Conservation (phyloP, 1,140 invertebrate genomes). For the Eciton burchellii region DNA sequence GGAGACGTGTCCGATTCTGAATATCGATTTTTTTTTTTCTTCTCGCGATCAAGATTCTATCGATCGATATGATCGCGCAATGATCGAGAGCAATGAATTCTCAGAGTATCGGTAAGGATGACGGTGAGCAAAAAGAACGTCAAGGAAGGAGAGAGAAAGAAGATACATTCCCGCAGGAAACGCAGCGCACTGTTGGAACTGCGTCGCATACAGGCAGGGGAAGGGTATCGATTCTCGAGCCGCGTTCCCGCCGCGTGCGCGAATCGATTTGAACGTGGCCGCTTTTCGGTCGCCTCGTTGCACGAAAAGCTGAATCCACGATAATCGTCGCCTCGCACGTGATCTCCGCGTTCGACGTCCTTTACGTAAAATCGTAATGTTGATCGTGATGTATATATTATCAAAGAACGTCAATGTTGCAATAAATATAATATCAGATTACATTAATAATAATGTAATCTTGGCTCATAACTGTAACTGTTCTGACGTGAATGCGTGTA, state of each 20-base stretch:
- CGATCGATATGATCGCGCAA: neutral
- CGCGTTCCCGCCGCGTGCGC: slow-evolving; percentile 25
- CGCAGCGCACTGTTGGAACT: slow-evolving; percentile 6
- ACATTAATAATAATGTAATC: no score
- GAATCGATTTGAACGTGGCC: slow-evolving; percentile 2
- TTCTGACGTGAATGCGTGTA: no score
- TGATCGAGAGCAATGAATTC: no score
- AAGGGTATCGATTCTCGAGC: slow-evolving; percentile 46
- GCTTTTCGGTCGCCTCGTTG: neutral
- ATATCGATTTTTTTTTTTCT: neutral
- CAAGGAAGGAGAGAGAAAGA: no score
- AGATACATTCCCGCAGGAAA: slow-evolving; percentile 23
- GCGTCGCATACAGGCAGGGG: slow-evolving; percentile 24
- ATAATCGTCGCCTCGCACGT: no score
- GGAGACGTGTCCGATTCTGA: neutral
- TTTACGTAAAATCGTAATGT: no score
- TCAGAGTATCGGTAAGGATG: neutral
- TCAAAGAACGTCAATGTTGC: no score
- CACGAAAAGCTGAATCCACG: neutral
- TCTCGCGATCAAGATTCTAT: slow-evolving; percentile 10
- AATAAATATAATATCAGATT: no score
- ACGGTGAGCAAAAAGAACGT: neutral
- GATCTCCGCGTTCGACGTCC: neutral
- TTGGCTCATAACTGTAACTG: no score
- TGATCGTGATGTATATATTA: no score